Percentiles rank a stretch among this genome's conserved stretches.
Conservation (phyloP, 2,888 invertebrate species). For the Drosophila nigritarsus region DNA sequence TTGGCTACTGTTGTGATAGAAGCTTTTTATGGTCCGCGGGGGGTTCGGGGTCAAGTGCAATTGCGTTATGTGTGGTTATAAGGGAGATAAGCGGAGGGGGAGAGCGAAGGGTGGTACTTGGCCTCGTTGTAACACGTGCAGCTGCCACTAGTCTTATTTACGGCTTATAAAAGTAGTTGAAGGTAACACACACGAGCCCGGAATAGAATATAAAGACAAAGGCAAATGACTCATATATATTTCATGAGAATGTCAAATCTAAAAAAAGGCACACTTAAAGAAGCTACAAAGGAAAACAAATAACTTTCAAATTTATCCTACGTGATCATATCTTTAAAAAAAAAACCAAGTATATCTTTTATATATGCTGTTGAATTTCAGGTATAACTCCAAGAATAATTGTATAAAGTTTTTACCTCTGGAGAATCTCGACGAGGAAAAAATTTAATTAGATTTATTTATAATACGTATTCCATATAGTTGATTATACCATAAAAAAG, state of each 20-base stretch:
- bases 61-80: slow-evolving; percentile 9
- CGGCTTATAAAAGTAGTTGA: slow-evolving; percentile 34
- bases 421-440: not conserved
- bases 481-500: not conserved
- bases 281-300: not conserved
- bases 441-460: not conserved
- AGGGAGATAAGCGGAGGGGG: not conserved
- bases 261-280: not conserved
- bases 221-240: not conserved
- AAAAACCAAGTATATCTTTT: not conserved
- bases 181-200: slow-evolving; percentile 15
- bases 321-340: not conserved
- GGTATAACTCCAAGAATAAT: not conserved
- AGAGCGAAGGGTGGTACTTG: slow-evolving; percentile 34
- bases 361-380: not conserved
- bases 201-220: slow-evolving; percentile 13
- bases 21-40: slow-evolving; percentile 35
- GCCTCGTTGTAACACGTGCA: slow-evolving; percentile 33
- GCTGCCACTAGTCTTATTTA: slow-evolving; percentile 19
- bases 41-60: slow-evolving; percentile 61
- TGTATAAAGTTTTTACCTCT: not conserved
- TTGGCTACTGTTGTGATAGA: slow-evolving; percentile 5
- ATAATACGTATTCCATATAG: not conserved
- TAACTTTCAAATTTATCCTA: not conserved
- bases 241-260: not conserved